Evolutionary conservation across 2,113 vertebrate genomes (phyloP).

Genomic region (Abramis brama): DNA sequence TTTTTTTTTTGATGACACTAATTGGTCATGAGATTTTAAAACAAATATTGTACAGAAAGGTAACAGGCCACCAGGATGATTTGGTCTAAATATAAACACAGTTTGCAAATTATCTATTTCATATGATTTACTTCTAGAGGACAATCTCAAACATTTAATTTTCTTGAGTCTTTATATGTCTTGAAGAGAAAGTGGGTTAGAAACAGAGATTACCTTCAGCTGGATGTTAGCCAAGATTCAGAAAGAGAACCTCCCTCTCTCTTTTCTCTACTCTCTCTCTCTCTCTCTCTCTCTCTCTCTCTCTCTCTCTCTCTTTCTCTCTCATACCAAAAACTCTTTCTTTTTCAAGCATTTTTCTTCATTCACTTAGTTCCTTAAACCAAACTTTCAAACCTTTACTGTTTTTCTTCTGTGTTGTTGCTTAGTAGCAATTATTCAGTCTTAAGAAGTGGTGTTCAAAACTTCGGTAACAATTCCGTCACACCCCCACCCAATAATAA

Average conservation of each 20-base stretch:
- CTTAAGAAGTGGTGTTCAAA: constrained; percentile 54
- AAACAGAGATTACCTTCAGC: constrained; percentile 43
- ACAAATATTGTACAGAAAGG: neutral
- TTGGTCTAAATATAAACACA: neutral
- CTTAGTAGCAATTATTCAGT: constrained; percentile 42
- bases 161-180: neutral
- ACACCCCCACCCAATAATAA: constrained; percentile 52
- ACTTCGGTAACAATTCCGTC: constrained; percentile 45
- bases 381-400: constrained; percentile 35
- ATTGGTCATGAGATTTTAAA: neutral
- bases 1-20: neutral
- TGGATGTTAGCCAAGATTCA: constrained; percentile 71
- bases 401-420: constrained; percentile 44
- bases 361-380: constrained; percentile 18
- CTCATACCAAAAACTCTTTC: constrained; percentile 53
- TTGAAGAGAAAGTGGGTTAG: constrained; percentile 40
- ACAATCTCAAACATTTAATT: neutral
- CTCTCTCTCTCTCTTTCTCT: constrained; percentile 58
- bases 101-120: neutral
- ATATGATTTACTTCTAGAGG: neutral
- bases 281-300: constrained; percentile 52
- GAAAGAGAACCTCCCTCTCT: constrained; percentile 52
- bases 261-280: constrained; percentile 49
- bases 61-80: neutral
- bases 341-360: constrained; percentile 14